These are phyloP conservation scores for Scolopax bukidnonensis DNA, from an alignment of 2,797 vertebrate species.

Conservation along the genomic window DNA sequence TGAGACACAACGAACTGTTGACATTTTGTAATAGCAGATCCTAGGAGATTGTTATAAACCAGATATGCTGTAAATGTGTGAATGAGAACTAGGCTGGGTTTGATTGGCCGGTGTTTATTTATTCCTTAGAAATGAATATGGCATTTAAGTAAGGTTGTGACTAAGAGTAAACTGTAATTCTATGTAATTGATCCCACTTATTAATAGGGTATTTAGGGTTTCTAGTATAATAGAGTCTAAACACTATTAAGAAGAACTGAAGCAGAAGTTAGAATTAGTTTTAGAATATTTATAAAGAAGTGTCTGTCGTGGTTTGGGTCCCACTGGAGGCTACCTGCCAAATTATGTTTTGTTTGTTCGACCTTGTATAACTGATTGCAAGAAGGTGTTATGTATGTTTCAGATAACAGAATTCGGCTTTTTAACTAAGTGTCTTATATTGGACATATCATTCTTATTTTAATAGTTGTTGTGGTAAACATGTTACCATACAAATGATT, in stretches of 20 bases:
- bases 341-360: not conserved
- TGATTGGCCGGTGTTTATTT: not conserved
- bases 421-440: not conserved
- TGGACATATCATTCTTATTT: not conserved
- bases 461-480: not conserved
- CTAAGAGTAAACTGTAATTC: not conserved
- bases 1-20: not conserved
- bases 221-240: not conserved
- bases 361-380: not conserved
- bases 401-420: not conserved
- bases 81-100: not conserved
- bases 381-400: not conserved
- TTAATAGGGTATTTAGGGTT: not conserved
- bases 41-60: not conserved
- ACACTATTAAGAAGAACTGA: not conserved
- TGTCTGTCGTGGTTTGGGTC: not conserved
- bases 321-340: not conserved
- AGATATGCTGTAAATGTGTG: not conserved
- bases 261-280: not conserved
- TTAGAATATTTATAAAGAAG: not conserved
- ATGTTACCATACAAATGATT: not conserved
- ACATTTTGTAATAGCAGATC: not conserved
- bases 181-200: not conserved
- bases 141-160: not conserved
- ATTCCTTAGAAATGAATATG: not conserved